These are phyloP conservation scores for Dendroctonus ponderosae DNA, from an alignment of 1,140 invertebrate genomes.

Conservation along the genomic window DNA sequence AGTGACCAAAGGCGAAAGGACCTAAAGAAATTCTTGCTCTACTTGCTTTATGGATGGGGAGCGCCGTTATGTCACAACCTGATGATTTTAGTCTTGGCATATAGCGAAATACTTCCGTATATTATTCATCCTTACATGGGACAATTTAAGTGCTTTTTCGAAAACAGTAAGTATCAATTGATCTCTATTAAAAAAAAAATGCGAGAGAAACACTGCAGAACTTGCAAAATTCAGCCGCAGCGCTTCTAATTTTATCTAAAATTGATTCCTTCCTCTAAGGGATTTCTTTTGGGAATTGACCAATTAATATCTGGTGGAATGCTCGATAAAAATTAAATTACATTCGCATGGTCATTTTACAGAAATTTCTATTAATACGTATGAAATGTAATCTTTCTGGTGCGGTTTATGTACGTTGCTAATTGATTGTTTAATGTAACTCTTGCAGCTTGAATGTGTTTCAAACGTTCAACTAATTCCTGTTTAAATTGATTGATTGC, in stretches of 20 bases:
- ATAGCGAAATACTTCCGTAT: constrained; percentile 32
- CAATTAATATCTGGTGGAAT: no score
- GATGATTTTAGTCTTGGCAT: constrained; percentile 34
- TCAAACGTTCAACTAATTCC: no score
- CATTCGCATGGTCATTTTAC: no score
- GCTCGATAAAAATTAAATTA: no score
- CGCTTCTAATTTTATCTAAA: constrained; percentile 9
- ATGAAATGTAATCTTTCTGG: no score
- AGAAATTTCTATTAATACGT: no score
- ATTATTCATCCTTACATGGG: constrained; percentile 36
- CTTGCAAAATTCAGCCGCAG: not conserved
- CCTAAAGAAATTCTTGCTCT: constrained; percentile 56
- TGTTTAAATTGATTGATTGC: no score
- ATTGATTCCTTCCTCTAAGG: not conserved
- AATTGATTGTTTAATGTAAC: no score
- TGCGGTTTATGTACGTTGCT: no score
- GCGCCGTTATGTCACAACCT: constrained; percentile 52
- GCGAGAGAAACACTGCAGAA: no score
- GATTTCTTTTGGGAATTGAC: no score
- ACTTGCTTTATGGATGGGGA: constrained; percentile 64
- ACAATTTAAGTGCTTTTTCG: constrained; percentile 37
- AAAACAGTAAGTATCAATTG: constrained; percentile 35
- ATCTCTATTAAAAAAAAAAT: constrained; percentile 1
- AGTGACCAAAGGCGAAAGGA: constrained; percentile 49
- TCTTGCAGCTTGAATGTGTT: no score